phyloP scores from a whole-genome alignment of 1,140 invertebrate genomes.

The Linepithema humile region DNA sequence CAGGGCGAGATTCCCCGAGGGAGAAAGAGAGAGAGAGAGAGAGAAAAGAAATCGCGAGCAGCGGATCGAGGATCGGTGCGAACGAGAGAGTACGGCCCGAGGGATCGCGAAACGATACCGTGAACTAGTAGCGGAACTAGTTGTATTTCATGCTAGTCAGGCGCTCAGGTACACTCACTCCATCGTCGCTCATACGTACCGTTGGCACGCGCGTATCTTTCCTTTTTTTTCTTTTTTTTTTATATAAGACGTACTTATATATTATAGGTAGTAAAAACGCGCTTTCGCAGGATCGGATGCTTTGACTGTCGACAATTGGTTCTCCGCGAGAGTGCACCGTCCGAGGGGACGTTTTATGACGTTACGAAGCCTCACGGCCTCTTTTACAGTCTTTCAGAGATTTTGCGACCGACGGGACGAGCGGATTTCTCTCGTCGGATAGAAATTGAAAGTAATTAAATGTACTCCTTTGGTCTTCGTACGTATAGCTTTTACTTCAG shows the following conservation, averaged over 20 bases:
- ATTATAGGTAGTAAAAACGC: slow-evolving; percentile 62
- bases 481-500: slow-evolving; percentile 12
- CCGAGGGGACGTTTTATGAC: slow-evolving; percentile 43
- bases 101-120: slow-evolving; percentile 44
- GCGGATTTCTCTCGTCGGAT: background rate
- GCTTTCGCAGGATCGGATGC: slow-evolving; percentile 38
- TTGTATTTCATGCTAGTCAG: slow-evolving; percentile 63
- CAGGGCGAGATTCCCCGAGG: background rate
- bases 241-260: slow-evolving; percentile 27
- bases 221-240: background rate
- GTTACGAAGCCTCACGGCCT: background rate
- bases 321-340: slow-evolving; percentile 57
- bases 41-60: too few species aligned
- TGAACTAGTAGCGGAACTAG: background rate
- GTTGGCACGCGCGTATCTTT: slow-evolving; percentile 8
- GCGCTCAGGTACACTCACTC: slow-evolving; percentile 58
- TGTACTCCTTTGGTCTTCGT: background rate
- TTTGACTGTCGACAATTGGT: slow-evolving; percentile 43
- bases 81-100: slow-evolving; percentile 32
- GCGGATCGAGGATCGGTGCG: background rate
- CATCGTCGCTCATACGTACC: slow-evolving; percentile 29
- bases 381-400: background rate
- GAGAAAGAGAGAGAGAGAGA: too few species aligned
- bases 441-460: background rate
- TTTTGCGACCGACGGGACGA: background rate